A percentile compares a stretch with the other conserved stretches of the same genome.
Conservation (phyloP, 2,888 invertebrate genomes). For the Pheosia tremula region DNA sequence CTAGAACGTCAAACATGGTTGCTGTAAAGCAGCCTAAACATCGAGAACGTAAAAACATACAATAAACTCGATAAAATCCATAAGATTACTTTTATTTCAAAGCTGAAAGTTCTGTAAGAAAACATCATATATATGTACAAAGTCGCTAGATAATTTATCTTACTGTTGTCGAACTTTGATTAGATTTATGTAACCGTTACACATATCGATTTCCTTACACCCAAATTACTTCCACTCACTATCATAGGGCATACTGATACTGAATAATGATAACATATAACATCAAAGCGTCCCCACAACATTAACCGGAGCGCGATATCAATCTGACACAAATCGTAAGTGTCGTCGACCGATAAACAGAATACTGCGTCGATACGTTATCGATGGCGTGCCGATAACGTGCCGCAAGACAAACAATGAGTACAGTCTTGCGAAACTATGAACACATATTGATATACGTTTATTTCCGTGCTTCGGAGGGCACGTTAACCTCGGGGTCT, state of each 20-base stretch:
- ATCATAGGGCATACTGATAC: constrained; percentile 7
- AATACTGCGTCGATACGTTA: constrained; percentile 28
- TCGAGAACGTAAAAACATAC: no score
- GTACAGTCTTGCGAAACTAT: constrained; percentile 52
- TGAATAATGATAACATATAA: constrained; percentile 14
- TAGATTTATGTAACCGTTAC: no score
- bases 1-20: no score
- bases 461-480: no score
- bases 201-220: not conserved
- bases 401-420: constrained; percentile 27
- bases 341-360: constrained; percentile 38
- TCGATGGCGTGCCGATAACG: constrained; percentile 38
- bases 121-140: no score
- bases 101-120: no score
- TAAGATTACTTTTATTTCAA: no score
- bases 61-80: no score
- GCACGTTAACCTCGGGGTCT: no score
- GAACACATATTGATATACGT: constrained; percentile 13
- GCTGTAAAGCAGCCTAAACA: no score
- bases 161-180: no score
- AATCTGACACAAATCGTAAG: constrained; percentile 40
- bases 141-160: no score
- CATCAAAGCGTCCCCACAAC: constrained; percentile 23
- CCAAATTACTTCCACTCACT: not conserved
- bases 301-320: constrained; percentile 30